Evolutionary conservation across 2,888 invertebrate genomes (phyloP).

Genomic region (Leucophora obtusa): DNA sequence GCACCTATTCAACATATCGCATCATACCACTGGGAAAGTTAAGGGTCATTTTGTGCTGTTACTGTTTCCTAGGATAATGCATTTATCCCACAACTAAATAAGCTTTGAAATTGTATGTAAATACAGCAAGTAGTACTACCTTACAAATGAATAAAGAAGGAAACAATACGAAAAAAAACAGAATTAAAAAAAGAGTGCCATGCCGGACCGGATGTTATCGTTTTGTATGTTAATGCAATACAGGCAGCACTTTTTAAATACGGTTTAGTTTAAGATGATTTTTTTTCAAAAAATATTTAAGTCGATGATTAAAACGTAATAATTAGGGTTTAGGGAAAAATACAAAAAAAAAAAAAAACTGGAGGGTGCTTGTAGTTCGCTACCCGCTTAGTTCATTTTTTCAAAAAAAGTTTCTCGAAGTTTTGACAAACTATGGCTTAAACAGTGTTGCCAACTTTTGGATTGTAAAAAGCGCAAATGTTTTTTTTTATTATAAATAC

Average conservation of each 20-base stretch:
- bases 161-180: constrained; percentile 8
- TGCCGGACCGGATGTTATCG: constrained; percentile 26
- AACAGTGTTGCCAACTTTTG: no score
- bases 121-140: constrained; percentile 18
- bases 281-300: no score
- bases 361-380: no score
- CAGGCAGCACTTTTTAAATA: background rate
- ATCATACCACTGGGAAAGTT: background rate
- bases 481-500: no score
- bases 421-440: no score
- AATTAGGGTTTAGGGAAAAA: no score
- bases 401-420: no score
- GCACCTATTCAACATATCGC: constrained; percentile 46
- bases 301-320: no score
- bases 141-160: background rate
- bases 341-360: no score
- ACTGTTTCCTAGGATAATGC: constrained; percentile 57
- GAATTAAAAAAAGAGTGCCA: background rate
- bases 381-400: no score
- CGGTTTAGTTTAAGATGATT: no score
- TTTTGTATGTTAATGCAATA: constrained; percentile 50
- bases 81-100: constrained; percentile 57
- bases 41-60: constrained; percentile 51
- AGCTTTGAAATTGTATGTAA: constrained; percentile 45
- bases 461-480: no score